Base-by-base conservation (phyloP, 2,113 vertebrate species). In the Narcine bancroftii region DNA sequence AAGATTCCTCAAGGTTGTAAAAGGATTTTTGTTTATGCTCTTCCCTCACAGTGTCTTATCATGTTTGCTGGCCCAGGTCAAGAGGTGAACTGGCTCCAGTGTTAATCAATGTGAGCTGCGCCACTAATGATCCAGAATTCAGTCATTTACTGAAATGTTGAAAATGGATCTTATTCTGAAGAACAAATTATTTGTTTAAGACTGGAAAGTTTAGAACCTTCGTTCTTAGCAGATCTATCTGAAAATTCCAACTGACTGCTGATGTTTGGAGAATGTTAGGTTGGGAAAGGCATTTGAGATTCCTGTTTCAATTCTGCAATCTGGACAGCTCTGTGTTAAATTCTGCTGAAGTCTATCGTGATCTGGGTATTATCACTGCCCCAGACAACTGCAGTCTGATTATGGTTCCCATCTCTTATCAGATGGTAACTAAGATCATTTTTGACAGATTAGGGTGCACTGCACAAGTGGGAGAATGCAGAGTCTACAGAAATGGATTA, bases 371-470 rank as follows among this genome's bases (percentile, higher is more conserved):
- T 69, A 42, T 89, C 60, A 66, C 39, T 66, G 60, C 42, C 36
- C 39, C 36, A 9, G 87, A 15, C 36, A 66, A 45, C 7, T 65
- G 87, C 10, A 26, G 36, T 66, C n/a, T 89, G 87, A 89, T 45
- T 45, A 29, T 42, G 50, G 87, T 11, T 66, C 65, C 19, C 19
- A 24, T 89, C 45, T 45, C 63, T 66, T 89, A 66, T 45, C 42
- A 26, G 24, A 15, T 69, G 19, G 2, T 45, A 66, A 42, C 39
- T 3, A 66, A 89, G 39, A 89, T 7, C 17, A 66, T 9, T 66
- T 66, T 45, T 45, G 87, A 69, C 63, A 39, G n/a, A 69, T 89
- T 63, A 60, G n/a, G 56, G 53, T 89, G 56, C 83, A 89, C 50
- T 6, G 11, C 39, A 33, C n/a, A 89, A 66, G 39, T 66, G 87